Conservation (phyloP, 2,888 invertebrate species). For the Crocallis elinguaria region DNA sequence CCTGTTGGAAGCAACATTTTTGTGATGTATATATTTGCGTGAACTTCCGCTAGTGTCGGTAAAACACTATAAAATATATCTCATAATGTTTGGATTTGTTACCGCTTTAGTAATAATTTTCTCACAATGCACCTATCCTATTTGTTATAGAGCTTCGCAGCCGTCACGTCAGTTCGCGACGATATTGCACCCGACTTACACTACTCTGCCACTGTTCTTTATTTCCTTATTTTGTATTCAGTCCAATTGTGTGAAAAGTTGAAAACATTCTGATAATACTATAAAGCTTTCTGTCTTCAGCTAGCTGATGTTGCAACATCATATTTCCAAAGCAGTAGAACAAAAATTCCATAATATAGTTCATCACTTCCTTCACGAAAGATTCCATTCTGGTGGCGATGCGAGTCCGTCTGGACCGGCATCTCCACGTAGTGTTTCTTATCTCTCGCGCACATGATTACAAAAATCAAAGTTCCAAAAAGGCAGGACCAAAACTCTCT, state of each 20-base stretch:
- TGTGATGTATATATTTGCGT: no score
- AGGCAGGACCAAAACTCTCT: no score
- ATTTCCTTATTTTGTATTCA: constrained; percentile 41
- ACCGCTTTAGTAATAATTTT: background rate
- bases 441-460: no score
- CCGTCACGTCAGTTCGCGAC: constrained; percentile 40
- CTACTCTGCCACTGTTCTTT: constrained; percentile 33
- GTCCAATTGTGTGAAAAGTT: constrained; percentile 27
- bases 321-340: background rate
- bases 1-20: no score
- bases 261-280: constrained; percentile 15
- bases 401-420: no score
- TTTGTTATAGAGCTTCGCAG: constrained; percentile 32
- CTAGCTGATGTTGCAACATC: background rate
- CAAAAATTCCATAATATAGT: no score
- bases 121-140: constrained; percentile 6
- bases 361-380: background rate
- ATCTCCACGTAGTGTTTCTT: no score
- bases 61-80: no score
- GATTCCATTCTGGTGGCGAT: no score
- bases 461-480: no score
- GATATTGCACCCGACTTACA: constrained; percentile 43
- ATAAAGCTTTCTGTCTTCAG: constrained; percentile 1
- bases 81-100: background rate
- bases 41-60: no score